A percentile compares a stretch with the other conserved stretches of the same genome.
Evolutionary conservation across 2,888 invertebrate species (phyloP).

Genomic region (Cephus spinipes): DNA sequence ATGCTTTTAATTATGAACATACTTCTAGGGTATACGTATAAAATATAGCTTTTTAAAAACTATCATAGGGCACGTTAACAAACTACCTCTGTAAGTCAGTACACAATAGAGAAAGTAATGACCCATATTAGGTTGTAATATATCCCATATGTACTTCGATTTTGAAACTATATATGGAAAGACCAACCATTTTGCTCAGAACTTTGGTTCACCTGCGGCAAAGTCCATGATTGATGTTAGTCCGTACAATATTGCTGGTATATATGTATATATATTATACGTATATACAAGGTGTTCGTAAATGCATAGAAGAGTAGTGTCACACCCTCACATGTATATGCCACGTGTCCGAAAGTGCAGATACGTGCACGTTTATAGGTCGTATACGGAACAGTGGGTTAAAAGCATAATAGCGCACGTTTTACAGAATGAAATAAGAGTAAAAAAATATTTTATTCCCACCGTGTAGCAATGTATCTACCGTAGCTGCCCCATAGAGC

Average conservation of each 20-base stretch:
- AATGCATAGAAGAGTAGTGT: not conserved
- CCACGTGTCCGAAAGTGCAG: not conserved
- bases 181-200: not conserved
- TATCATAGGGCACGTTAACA: not conserved
- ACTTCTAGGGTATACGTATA: too few relatives aligned
- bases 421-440: not conserved
- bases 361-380: not conserved
- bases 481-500: not conserved
- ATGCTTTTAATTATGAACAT: too few relatives aligned
- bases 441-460: not conserved
- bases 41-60: too few relatives aligned
- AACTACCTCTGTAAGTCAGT: not conserved
- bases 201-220: conserved; percentile 24
- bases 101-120: not conserved
- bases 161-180: not conserved
- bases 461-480: not conserved
- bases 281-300: not conserved
- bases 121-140: not conserved
- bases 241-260: conserved; percentile 30
- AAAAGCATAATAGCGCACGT: not conserved
- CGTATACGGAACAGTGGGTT: not conserved
- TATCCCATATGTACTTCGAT: not conserved
- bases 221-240: conserved; percentile 66
- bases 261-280: conserved; percentile 27
- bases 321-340: not conserved